Percentiles rank a stretch among this genome's conserved stretches.
Conservation (phyloP, 2,797 vertebrate genomes). For the Mus spretus region DNA sequence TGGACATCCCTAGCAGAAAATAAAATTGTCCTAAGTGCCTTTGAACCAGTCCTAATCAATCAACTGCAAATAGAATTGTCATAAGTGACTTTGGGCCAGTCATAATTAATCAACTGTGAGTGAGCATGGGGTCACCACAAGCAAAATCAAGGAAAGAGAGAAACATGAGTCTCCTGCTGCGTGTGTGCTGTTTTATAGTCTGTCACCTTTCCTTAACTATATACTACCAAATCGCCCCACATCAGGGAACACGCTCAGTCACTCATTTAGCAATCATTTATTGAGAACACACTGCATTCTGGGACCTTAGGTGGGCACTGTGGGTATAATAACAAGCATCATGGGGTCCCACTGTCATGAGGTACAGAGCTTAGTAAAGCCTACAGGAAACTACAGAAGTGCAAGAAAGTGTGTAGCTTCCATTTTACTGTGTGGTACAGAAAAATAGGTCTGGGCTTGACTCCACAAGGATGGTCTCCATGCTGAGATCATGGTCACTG, state of each 20-base stretch:
- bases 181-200: neutral
- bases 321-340: neutral
- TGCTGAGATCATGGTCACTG: too few species aligned
- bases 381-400: neutral
- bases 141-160: neutral
- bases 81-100: neutral
- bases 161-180: neutral
- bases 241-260: neutral
- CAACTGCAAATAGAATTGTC: neutral
- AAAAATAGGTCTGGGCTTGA: neutral
- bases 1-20: neutral
- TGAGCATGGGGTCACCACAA: neutral
- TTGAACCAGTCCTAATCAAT: neutral
- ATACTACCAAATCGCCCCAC: neutral
- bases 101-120: neutral
- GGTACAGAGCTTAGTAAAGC: neutral
- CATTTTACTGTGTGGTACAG: rapidly evolving
- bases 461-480: neutral
- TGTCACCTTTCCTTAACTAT: neutral
- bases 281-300: neutral
- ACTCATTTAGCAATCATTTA: neutral
- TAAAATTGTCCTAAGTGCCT: neutral
- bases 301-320: neutral
- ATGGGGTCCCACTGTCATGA: neutral
- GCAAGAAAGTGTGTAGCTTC: neutral